Evolutionary conservation across 2,797 vertebrate species (phyloP), one percentile per base, ranked within the genome.

Genomic region (Labroides dimidiatus): DNA sequence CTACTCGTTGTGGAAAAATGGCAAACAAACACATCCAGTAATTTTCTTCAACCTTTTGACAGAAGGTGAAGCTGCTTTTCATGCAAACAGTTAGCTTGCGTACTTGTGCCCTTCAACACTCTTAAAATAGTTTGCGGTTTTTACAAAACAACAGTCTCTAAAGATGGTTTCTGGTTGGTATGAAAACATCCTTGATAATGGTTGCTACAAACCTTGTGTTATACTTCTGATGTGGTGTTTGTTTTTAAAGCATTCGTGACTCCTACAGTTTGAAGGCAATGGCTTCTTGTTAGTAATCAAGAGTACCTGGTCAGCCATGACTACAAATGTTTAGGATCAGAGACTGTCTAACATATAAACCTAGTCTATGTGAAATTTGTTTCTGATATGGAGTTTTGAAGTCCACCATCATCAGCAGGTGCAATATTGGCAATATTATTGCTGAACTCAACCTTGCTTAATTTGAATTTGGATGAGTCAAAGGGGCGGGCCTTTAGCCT

Each of bases 21-120:
- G 14, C 17, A 7, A 17, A 27, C 16, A 56, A 52, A 14, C 5
- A 4, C 42, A 53, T 69, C 12, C 15, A 37, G 49, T 48, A 37
- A 56, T 62, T 66, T 62, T 15, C 64, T 51, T 54, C 44, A 67
- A 2, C 30, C 57, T 76, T 59, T 61, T 6, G 69, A 47, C 53
- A 61, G 43, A 20, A 55, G 43, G 33, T 62, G 47, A 70, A 61
- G 47, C 30, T 54, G 4, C 44, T 48, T 72, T 56, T 12, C 48
- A 45, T 42, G 13, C 47, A 60, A 17, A 51, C 24, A 21, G 52
- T 37, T 59, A 41, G 45, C 30, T 33, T 44, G 21, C 36, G 20
- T 33, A 13, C 1, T 6, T 42, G 49, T 36, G 49, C 27, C 49
- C 57, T 55, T 41, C 17, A 23, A 0, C 37, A 48, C 24, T 51